Percentiles rank a stretch among this genome's conserved stretches.
Conservation (phyloP, 2,797 vertebrate species). For the Serranus cabrilla region DNA sequence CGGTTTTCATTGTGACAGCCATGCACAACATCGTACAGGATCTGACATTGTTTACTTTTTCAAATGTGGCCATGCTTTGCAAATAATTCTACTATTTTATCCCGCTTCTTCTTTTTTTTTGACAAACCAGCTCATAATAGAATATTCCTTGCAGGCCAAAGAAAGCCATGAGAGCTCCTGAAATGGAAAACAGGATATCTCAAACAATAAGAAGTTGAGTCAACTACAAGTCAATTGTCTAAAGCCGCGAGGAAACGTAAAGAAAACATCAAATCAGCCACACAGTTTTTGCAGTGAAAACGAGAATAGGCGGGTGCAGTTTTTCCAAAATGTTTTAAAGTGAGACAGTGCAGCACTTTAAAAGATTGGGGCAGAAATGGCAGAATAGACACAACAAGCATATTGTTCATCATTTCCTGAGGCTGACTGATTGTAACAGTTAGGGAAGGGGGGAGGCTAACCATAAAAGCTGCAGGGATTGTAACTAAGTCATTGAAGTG, state of each 20-base stretch:
- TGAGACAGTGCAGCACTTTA: slow-evolving; percentile 45
- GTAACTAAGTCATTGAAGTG: slow-evolving; percentile 60
- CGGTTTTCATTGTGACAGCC: slow-evolving; percentile 5
- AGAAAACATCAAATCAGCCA: slow-evolving; percentile 75
- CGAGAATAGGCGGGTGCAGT: slow-evolving; percentile 51
- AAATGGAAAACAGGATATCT: slow-evolving; percentile 86
- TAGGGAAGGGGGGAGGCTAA: slow-evolving; percentile 34
- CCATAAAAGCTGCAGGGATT: slow-evolving; percentile 56
- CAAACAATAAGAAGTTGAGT: slow-evolving; percentile 83
- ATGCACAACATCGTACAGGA: not conserved
- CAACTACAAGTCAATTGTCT: slow-evolving; percentile 76
- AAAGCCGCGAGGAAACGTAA: slow-evolving; percentile 75
- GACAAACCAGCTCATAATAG: not conserved
- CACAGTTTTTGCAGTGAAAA: slow-evolving; percentile 55
- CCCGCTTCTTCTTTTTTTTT: slow-evolving; percentile 9
- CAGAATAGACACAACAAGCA: slow-evolving; percentile 83
- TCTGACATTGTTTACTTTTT: not conserved
- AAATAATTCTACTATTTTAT: not conserved
- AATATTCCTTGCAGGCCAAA: slow-evolving; percentile 40
- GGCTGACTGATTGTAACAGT: slow-evolving; percentile 55
- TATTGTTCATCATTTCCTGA: slow-evolving; percentile 84
- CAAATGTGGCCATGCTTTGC: not conserved
- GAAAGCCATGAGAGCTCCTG: slow-evolving; percentile 41
- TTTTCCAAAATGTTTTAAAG: slow-evolving; percentile 35
- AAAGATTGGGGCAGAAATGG: slow-evolving; percentile 59